Percentiles rank a stretch among this genome's conserved stretches.
phyloP scores from a whole-genome alignment of 1,140 invertebrate species.

The Drosophila parvula region DNA sequence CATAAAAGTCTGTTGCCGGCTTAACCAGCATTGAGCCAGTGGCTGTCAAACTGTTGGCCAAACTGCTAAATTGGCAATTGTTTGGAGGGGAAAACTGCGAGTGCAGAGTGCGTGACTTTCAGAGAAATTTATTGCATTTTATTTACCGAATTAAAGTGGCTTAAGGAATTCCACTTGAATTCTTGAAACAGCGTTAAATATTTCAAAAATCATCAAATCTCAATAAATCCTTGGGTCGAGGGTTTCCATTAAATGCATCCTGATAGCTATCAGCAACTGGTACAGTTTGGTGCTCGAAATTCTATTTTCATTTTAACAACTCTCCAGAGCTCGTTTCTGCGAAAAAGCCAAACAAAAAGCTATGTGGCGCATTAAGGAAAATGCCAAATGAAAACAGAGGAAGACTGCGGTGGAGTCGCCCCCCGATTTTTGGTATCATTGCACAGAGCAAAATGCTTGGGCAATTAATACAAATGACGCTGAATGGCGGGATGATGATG shows the following conservation, averaged over 20 bases:
- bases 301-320: slow-evolving; percentile 11
- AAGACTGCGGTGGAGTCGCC: slow-evolving; percentile 36
- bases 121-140: background rate
- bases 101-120: background rate
- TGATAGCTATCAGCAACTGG: background rate
- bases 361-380: slow-evolving; percentile 18
- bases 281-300: background rate
- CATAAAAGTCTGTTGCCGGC: slow-evolving; percentile 56
- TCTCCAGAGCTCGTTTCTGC: slow-evolving; percentile 7
- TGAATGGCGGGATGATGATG: slow-evolving; percentile 68
- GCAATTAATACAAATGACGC: slow-evolving; percentile 81
- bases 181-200: background rate
- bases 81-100: slow-evolving; percentile 2
- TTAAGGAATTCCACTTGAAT: background rate
- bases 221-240: background rate
- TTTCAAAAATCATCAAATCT: background rate
- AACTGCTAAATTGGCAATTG: slow-evolving; percentile 42
- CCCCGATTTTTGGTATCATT: slow-evolving; percentile 74
- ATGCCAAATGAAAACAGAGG: slow-evolving; percentile 49
- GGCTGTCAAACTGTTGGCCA: slow-evolving; percentile 41
- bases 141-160: background rate
- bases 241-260: too few species aligned
- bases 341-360: slow-evolving; percentile 9
- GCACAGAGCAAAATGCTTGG: slow-evolving; percentile 71
- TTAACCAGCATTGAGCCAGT: slow-evolving; percentile 29